Base-by-base conservation (phyloP, 2,113 vertebrate genomes). In the Cynocephalus volans region DNA sequence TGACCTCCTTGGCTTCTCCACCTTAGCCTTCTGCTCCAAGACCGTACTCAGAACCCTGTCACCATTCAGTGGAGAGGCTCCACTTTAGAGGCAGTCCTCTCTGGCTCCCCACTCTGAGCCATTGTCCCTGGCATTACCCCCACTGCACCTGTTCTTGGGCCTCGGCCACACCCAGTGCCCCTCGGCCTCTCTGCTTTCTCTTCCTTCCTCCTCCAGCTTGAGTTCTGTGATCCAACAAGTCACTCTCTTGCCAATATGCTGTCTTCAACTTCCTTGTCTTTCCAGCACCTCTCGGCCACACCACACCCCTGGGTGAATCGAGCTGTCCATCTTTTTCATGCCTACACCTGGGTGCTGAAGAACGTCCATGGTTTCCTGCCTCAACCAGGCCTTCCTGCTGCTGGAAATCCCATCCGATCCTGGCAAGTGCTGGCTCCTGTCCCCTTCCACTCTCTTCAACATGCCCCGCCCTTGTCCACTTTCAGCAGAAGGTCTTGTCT, bases 11-110 rank as follows among this genome's bases (percentile, higher is more conserved):
- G 62, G 23, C 41, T 70, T 87, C 60, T 67, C 58, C 15, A 41
- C 41, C 41, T 41, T 4, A 41, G 41, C 41, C 41, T 41, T 41
- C 41, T 26, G 26, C 12, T 17, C 31, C 54, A 69, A 23, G 24
- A 52, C 45, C 65, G 45, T 14, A 1, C 8, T 54, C 0, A 0
- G 45, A 11, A 41, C 33, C 15, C 15, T 4, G 4, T 62, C 69
- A 8, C 28, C 17, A 15, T 13, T 31, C 10, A 6, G 1, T 3
- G 9, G 33, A 85, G 69, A 65, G 58, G 48, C 60, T 65, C 70
- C 69, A 41, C 65, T 69, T 83, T 60, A 31, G 54, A 36, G 90
- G 48, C 10, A 50, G 3, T 48, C 60, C 17, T 19, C 9, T n/a
- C 3, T 2, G 65, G 56, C 58, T n/a, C 56, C 41, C 31, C 0